Percentiles rank a stretch among this genome's conserved stretches.
Evolutionary conservation across 2,113 vertebrate species (phyloP).

Genomic region (Ochotona princeps): DNA sequence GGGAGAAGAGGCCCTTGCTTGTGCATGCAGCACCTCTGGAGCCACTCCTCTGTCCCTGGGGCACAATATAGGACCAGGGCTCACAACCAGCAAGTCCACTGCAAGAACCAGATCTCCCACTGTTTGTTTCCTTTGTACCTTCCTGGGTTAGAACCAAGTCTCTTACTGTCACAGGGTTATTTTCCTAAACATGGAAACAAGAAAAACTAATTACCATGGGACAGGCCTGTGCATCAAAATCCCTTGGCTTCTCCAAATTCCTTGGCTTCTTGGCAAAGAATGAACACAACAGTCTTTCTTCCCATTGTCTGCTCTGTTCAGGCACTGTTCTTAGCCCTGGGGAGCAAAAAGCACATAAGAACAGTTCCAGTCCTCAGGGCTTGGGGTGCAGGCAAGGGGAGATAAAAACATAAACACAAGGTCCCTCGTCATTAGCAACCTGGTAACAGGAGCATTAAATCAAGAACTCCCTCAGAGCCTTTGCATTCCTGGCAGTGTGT

Average conservation of each 20-base stretch:
- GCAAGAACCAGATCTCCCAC: neutral
- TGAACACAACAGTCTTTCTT: neutral
- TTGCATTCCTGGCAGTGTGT: neutral
- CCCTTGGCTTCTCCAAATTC: neutral
- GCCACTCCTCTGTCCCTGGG: neutral
- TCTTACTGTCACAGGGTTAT: slow-evolving; percentile 11
- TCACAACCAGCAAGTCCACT: neutral
- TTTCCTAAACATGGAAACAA: slow-evolving; percentile 10
- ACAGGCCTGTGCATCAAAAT: neutral
- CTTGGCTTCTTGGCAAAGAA: neutral
- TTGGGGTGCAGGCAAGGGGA: neutral
- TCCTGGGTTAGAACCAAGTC: neutral
- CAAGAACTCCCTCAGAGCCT: neutral
- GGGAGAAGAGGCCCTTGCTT: neutral
- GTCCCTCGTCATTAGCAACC: neutral
- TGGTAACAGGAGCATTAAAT: neutral
- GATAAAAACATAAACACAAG: slow-evolving; percentile 31
- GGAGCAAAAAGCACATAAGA: neutral
- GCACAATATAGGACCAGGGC: neutral
- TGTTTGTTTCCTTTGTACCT: slow-evolving; percentile 35
- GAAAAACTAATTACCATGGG: neutral
- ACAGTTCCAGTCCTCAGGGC: neutral
- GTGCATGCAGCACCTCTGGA: neutral
- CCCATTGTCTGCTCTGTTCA: neutral
- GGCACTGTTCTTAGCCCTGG: neutral